A percentile compares a stretch with the other conserved stretches of the same genome.
phyloP scores from a whole-genome alignment of 2,797 vertebrate species.

The Chiloscyllium punctatum region DNA sequence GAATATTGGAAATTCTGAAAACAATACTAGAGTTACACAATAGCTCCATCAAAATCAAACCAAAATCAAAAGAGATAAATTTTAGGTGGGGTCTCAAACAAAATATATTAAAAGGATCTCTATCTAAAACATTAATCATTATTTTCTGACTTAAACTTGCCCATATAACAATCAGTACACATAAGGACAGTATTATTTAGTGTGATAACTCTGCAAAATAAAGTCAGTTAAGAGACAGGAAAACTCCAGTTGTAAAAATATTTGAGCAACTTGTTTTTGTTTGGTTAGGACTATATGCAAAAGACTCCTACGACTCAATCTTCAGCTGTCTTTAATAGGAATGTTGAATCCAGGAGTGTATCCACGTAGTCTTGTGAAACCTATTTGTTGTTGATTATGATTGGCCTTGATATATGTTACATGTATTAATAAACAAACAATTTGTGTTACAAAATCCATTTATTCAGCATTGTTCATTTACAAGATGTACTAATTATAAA shows the following conservation, averaged over 20 bases:
- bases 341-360: background rate
- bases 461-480: constrained; percentile 19
- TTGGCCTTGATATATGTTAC: background rate
- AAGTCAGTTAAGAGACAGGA: background rate
- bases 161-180: background rate
- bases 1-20: background rate
- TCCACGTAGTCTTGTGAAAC: background rate
- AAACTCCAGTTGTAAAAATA: background rate
- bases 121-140: background rate
- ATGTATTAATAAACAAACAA: background rate
- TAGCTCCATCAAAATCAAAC: background rate
- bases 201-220: background rate
- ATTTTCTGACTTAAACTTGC: background rate
- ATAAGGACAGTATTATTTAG: background rate
- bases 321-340: background rate
- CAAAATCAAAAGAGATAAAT: background rate
- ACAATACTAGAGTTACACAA: background rate
- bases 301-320: background rate
- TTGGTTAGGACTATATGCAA: background rate
- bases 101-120: background rate
- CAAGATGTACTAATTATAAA: constrained; percentile 33
- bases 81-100: background rate
- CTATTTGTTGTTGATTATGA: constrained; percentile 2
- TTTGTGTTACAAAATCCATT: constrained; percentile 14
- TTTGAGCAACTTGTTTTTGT: background rate